Evolutionary conservation across 2,113 vertebrate species (phyloP).

Genomic region (Glaucomys volans): DNA sequence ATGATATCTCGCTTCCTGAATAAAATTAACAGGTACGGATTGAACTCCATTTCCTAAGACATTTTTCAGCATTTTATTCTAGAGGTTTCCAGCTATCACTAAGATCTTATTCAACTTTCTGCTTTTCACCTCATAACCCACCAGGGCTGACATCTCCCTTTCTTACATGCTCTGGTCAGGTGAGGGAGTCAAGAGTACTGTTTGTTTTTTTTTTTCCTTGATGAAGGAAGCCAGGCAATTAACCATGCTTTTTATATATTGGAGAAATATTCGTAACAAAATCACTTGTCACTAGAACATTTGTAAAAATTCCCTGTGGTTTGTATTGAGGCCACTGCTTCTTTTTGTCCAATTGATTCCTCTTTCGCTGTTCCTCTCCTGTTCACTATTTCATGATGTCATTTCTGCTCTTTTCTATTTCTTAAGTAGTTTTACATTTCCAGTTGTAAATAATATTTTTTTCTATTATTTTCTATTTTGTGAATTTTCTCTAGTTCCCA

Average conservation of each 20-base stretch:
- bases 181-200: background rate
- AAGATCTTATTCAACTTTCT: background rate
- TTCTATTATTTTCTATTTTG: background rate
- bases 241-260: background rate
- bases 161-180: background rate
- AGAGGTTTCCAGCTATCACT: background rate
- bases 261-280: background rate
- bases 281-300: background rate
- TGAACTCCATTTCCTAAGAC: background rate
- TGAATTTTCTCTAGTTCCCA: background rate
- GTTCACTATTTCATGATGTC: background rate
- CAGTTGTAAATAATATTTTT: background rate
- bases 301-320: background rate
- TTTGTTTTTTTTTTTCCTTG: background rate
- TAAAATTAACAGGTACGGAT: background rate
- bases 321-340: slow-evolving; percentile 22
- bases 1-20: background rate
- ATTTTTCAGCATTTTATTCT: background rate
- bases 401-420: background rate
- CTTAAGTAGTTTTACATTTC: background rate
- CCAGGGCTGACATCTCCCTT: background rate
- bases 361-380: background rate
- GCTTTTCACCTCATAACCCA: background rate
- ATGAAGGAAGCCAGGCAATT: background rate
- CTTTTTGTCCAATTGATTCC: background rate